These are phyloP conservation scores for Drosophila takahashii DNA, from an alignment of 1,140 invertebrate genomes.

Conservation along the genomic window DNA sequence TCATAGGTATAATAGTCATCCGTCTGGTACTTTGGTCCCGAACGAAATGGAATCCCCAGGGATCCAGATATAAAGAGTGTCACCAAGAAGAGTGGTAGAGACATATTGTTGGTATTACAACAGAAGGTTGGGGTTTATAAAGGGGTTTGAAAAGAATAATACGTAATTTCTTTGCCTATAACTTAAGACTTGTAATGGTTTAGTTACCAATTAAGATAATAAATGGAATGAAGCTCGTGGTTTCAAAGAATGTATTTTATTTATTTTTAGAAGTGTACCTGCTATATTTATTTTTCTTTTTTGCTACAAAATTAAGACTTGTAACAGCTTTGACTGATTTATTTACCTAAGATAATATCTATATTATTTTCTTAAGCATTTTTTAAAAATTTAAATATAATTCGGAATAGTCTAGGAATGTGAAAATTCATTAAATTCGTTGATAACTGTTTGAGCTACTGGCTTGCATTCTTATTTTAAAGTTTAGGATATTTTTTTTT, in stretches of 20 bases:
- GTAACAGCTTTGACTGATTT: not conserved
- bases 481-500: not conserved
- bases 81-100: not conserved
- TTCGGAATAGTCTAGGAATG: no score
- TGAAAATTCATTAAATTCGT: no score
- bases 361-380: no score
- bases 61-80: conserved; percentile 2
- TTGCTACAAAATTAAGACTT: not conserved
- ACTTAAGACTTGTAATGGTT: not conserved
- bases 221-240: not conserved
- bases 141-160: no score
- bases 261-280: not conserved
- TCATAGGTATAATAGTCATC: conserved; percentile 51
- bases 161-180: no score
- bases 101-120: conserved; percentile 5
- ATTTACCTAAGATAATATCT: not conserved
- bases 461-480: no score
- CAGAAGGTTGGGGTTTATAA: not conserved
- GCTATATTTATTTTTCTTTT: not conserved
- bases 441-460: no score
- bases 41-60: not conserved
- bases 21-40: conserved; percentile 2
- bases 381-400: no score
- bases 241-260: not conserved
- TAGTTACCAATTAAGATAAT: not conserved